A percentile compares a stretch with the other conserved stretches of the same genome.
Evolutionary conservation across 92 coral and sea anemone genomes (phyloP).

Genomic region (Isaurus tuberculatus): DNA sequence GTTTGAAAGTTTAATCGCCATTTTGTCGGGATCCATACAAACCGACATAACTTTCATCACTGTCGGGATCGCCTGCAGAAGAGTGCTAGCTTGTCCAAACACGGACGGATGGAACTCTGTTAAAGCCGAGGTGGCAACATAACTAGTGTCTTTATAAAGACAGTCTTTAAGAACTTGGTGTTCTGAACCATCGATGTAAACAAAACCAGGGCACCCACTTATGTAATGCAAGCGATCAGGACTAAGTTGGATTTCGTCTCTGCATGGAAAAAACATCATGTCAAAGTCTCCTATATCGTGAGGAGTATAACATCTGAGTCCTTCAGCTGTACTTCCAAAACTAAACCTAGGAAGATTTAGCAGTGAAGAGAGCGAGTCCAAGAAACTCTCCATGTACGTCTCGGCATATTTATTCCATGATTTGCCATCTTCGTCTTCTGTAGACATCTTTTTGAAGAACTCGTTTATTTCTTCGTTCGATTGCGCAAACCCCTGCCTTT

Average conservation of each 20-base stretch:
- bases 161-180: constrained; percentile 67
- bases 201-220: constrained; percentile 48
- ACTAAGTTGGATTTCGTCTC: constrained; percentile 44
- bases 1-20: constrained; percentile 22
- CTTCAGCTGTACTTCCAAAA: constrained; percentile 71
- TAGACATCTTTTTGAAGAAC: constrained; percentile 45
- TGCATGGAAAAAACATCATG: constrained; percentile 57
- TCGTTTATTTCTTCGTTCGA: constrained; percentile 35
- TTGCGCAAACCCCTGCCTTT: background rate
- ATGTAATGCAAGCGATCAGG: constrained; percentile 59
- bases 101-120: constrained; percentile 65
- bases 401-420: constrained; percentile 22
- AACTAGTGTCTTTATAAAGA: constrained; percentile 51
- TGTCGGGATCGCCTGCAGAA: constrained; percentile 7
- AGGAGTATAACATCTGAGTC: constrained; percentile 54
- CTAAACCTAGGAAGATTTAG: background rate
- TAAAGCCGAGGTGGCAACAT: constrained; percentile 64
- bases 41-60: constrained; percentile 13
- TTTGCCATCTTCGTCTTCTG: constrained; percentile 31
- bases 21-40: constrained; percentile 18
- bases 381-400: background rate
- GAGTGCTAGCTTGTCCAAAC: constrained; percentile 46
- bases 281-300: constrained; percentile 72
- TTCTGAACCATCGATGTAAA: constrained; percentile 58
- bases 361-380: background rate